Conservation (phyloP, 1,140 invertebrate genomes). For the Sarcophaga bullata region DNA sequence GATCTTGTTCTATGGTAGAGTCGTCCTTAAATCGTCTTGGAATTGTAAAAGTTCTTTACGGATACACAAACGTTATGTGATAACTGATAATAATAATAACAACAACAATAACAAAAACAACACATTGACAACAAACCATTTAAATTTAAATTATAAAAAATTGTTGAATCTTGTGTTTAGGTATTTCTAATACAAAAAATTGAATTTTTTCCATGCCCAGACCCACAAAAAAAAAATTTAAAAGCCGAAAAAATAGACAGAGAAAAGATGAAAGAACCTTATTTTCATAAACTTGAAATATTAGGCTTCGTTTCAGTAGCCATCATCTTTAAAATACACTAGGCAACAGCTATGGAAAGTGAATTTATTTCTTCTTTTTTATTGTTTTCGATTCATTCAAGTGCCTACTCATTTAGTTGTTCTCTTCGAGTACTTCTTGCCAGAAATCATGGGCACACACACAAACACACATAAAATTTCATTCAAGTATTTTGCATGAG, state of each 20-base stretch:
- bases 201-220: neutral
- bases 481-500: neutral
- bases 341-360: conserved; percentile 13
- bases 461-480: neutral
- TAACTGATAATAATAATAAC: no score
- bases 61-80: no score
- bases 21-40: no score
- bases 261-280: neutral
- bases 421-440: neutral
- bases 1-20: no score
- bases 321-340: neutral
- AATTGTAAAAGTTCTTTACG: no score
- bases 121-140: no score
- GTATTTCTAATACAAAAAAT: conserved; percentile 11
- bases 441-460: neutral
- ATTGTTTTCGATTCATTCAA: no score
- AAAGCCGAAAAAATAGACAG: neutral
- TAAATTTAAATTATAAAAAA: no score
- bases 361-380: neutral
- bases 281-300: neutral
- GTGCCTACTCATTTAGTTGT: no score
- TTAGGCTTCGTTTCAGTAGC: neutral
- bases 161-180: neutral
- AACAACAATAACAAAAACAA: no score
- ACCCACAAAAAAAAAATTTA: neutral